Evolutionary conservation across 2,797 vertebrate genomes (phyloP).

Genomic region (Anas georgica): DNA sequence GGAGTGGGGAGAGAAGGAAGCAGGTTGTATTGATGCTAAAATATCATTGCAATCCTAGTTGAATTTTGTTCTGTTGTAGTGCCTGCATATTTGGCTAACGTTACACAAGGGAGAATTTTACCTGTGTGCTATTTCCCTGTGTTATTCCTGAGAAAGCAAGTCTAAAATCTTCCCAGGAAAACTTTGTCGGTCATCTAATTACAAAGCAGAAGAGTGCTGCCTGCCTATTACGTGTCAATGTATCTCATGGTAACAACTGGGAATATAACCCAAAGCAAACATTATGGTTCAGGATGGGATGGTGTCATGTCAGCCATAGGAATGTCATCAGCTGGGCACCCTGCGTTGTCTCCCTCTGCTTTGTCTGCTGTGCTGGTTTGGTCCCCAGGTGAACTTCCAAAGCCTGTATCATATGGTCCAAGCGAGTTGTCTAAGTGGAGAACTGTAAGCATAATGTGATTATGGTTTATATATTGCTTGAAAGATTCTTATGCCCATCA

Average conservation of each 20-base stretch:
- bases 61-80: not conserved
- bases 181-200: not conserved
- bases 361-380: slow-evolving; percentile 67
- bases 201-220: not conserved
- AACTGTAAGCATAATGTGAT: slow-evolving; percentile 72
- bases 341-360: not conserved
- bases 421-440: slow-evolving; percentile 82
- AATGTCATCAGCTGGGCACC: slow-evolving; percentile 17
- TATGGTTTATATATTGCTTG: not conserved
- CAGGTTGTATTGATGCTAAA: not conserved
- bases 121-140: not conserved
- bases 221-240: not conserved
- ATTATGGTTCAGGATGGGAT: not conserved
- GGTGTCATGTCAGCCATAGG: slow-evolving; percentile 68
- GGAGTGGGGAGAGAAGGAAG: not conserved
- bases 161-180: not conserved
- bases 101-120: not conserved
- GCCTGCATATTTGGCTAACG: not conserved
- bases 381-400: slow-evolving; percentile 78
- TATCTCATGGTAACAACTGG: not conserved
- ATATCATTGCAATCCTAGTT: not conserved
- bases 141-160: not conserved
- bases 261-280: not conserved
- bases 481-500: not conserved
- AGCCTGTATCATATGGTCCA: slow-evolving; percentile 80